These are phyloP conservation scores for Gallinago media DNA, from an alignment of 2,113 vertebrate genomes.

Conservation along the genomic window DNA sequence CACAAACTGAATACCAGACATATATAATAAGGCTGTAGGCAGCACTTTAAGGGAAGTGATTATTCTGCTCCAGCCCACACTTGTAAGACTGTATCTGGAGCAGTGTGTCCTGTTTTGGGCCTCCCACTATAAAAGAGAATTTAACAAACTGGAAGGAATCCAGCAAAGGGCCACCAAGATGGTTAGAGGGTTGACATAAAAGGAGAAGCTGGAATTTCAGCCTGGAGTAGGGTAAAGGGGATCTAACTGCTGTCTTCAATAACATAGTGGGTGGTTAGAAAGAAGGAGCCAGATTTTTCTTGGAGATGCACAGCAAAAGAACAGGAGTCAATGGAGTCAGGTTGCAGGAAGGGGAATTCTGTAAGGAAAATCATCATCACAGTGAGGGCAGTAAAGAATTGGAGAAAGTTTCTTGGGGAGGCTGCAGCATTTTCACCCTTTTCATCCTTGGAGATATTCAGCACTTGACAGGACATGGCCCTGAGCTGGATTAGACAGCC, in stretches of 20 bases:
- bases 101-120: background rate
- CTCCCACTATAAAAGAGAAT: background rate
- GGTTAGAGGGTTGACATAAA: background rate
- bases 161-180: background rate
- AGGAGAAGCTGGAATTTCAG: background rate
- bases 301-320: background rate
- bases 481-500: background rate
- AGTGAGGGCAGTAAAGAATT: background rate
- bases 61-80: background rate
- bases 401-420: background rate
- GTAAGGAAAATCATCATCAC: background rate
- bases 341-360: background rate
- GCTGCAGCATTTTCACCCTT: background rate
- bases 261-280: background rate
- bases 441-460: background rate
- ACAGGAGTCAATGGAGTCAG: background rate
- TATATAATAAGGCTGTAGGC: background rate
- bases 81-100: background rate
- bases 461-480: background rate
- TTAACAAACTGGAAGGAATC: background rate
- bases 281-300: background rate
- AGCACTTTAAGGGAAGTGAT: background rate
- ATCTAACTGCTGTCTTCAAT: background rate
- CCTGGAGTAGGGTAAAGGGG: background rate
- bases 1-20: background rate